Percentiles rank a stretch among this genome's conserved stretches.
These are phyloP conservation scores for Mythimna lalbum DNA, from an alignment of 2,888 invertebrate genomes.

Conservation along the genomic window DNA sequence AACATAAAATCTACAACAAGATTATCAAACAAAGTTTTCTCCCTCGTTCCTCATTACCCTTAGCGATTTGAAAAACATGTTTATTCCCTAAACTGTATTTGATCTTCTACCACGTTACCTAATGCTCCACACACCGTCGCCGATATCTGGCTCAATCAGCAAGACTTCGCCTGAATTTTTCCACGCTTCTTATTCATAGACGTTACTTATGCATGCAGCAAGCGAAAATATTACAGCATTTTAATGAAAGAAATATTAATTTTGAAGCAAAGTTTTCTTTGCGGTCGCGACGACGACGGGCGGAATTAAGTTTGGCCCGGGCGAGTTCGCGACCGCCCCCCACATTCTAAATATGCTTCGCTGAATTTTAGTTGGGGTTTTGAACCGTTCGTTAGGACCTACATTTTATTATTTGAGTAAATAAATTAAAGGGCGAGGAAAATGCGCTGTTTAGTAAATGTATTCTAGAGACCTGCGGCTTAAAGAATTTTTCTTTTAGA, in stretches of 20 bases:
- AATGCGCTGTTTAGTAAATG: slow-evolving; percentile 38
- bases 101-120: slow-evolving; percentile 20
- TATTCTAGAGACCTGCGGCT: slow-evolving; percentile 16
- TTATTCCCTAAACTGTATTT: slow-evolving; percentile 22
- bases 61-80: slow-evolving; percentile 19
- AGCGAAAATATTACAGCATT: slow-evolving; percentile 91
- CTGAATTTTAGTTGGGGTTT: slow-evolving; percentile 69
- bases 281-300: slow-evolving; percentile 79
- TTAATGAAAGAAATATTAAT: slow-evolving; percentile 92
- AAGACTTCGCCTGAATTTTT: slow-evolving; percentile 78
- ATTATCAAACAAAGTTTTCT: neutral
- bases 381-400: slow-evolving; percentile 66
- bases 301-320: slow-evolving; percentile 82
- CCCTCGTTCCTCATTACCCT: slow-evolving; percentile 21
- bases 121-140: slow-evolving; percentile 43
- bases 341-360: slow-evolving; percentile 70
- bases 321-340: slow-evolving; percentile 51
- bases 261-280: slow-evolving; percentile 89
- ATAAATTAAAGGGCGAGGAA: slow-evolving; percentile 54
- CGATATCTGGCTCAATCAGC: slow-evolving; percentile 74
- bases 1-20: neutral
- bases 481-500: neutral
- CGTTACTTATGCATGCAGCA: slow-evolving; percentile 91
- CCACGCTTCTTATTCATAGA: slow-evolving; percentile 88
- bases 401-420: slow-evolving; percentile 67